A percentile compares a stretch with the other conserved stretches of the same genome.
phyloP scores from a whole-genome alignment of 92 coral and sea anemone genomes.

The Epizoanthus illoricatus region DNA sequence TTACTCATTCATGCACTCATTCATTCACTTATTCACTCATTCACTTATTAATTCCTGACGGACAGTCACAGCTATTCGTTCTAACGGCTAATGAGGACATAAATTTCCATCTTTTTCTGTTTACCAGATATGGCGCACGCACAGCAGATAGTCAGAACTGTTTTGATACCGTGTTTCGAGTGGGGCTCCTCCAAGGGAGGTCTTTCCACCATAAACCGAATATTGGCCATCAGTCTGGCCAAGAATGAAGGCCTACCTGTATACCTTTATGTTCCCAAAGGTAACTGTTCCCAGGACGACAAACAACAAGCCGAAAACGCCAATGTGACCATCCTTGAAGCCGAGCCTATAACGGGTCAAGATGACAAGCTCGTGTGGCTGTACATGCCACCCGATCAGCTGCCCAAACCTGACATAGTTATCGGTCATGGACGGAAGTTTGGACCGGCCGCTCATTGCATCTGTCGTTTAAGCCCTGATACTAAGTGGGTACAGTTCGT shows the following conservation, averaged over 20 bases:
- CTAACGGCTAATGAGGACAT: no score
- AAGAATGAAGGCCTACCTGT: background rate
- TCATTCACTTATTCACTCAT: no score
- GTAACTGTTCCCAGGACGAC: no score
- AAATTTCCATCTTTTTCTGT: no score
- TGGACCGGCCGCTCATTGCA: constrained; percentile 29
- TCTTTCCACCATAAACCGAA: constrained; percentile 29
- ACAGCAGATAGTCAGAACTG: no score
- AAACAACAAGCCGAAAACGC: background rate
- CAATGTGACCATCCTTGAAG: background rate
- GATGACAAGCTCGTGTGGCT: constrained; percentile 19
- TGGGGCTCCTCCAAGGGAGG: constrained; percentile 26
- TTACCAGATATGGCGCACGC: no score
- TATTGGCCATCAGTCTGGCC: background rate
- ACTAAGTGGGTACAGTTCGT: constrained; percentile 32
- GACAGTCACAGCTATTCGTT: no score
- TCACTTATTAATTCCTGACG: no score
- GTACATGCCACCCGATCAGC: background rate
- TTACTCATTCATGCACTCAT: no score
- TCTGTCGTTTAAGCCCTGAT: constrained; percentile 15
- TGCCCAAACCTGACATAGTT: constrained; percentile 14
- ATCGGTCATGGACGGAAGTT: constrained; percentile 22
- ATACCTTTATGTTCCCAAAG: no score
- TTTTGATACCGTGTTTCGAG: constrained; percentile 11
- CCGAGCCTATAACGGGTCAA: constrained; percentile 9